A percentile compares a stretch with the other conserved stretches of the same genome.
Conservation (phyloP, 2,888 invertebrate species). For the Leptinotarsa rubiginosa region DNA sequence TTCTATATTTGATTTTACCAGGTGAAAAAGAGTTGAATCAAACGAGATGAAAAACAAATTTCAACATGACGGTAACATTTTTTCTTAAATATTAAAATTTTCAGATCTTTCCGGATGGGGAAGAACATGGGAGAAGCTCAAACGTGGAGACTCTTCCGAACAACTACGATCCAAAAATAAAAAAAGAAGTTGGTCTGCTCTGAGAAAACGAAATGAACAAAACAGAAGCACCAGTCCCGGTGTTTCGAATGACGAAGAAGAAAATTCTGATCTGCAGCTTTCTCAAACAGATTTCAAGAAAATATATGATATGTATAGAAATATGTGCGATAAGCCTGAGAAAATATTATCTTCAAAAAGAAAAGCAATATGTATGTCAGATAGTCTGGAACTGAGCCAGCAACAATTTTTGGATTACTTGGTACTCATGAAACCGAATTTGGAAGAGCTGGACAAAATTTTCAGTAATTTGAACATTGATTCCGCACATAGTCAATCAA, state of each 20-base stretch:
- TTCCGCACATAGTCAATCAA: constrained; percentile 47
- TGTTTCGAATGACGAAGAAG: constrained; percentile 31
- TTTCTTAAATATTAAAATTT: constrained; percentile 18
- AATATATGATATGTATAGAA: constrained; percentile 57
- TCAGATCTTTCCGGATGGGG: constrained; percentile 71
- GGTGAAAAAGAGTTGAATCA: no score
- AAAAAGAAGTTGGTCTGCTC: constrained; percentile 67
- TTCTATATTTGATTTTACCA: no score
- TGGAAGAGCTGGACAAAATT: constrained; percentile 56
- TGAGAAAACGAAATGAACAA: constrained; percentile 48
- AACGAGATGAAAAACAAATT: no score
- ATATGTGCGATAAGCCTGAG: constrained; percentile 44
- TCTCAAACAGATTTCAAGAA: constrained; percentile 54
- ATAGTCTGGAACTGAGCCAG: constrained; percentile 60
- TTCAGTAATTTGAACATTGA: constrained; percentile 54
- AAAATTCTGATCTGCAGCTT: constrained; percentile 43
- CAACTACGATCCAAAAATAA: constrained; percentile 58
- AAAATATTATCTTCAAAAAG: constrained; percentile 49
- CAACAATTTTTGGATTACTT: constrained; percentile 63
- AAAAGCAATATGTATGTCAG: constrained; percentile 54
- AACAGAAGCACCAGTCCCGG: constrained; percentile 50
- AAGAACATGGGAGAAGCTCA: constrained; percentile 72
- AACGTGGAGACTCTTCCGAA: constrained; percentile 71
- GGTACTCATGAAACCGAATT: constrained; percentile 59
- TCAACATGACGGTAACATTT: no score